Evolutionary conservation across 2,888 invertebrate species (phyloP).

Genomic region (Pomacea canaliculata): DNA sequence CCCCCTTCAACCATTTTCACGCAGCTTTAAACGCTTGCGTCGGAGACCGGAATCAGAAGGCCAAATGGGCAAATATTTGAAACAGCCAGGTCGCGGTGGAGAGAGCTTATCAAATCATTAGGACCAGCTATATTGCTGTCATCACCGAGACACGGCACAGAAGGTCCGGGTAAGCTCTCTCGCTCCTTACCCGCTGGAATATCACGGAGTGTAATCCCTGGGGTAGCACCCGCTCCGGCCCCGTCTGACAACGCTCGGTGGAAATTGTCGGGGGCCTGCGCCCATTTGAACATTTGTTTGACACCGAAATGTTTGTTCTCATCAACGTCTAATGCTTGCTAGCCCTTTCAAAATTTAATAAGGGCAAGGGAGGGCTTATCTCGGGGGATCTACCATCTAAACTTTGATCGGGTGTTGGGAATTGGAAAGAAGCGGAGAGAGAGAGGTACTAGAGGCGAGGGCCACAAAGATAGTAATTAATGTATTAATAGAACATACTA

Average conservation of each 20-base stretch:
- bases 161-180: conserved; percentile 2
- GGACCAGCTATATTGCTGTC: conserved; percentile 25
- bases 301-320: conserved; percentile 11
- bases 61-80: conserved; percentile 22
- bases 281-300: neutral
- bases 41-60: too few relatives aligned
- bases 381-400: neutral
- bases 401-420: too few relatives aligned
- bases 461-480: too few relatives aligned
- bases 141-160: conserved; percentile 2
- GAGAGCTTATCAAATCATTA: conserved; percentile 26
- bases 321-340: conserved; percentile 5
- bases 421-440: too few relatives aligned
- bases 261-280: neutral
- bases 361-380: neutral
- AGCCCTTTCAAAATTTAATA: conserved; percentile 13
- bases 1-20: neutral
- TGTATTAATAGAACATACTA: too few relatives aligned
- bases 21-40: too few relatives aligned
- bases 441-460: too few relatives aligned
- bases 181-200: neutral
- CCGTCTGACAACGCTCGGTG: neutral
- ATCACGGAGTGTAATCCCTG: neutral
- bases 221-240: neutral
- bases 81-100: neutral